These are phyloP conservation scores for Oceanodroma leucorhoa DNA, from an alignment of 2,797 vertebrate species.

Conservation along the genomic window DNA sequence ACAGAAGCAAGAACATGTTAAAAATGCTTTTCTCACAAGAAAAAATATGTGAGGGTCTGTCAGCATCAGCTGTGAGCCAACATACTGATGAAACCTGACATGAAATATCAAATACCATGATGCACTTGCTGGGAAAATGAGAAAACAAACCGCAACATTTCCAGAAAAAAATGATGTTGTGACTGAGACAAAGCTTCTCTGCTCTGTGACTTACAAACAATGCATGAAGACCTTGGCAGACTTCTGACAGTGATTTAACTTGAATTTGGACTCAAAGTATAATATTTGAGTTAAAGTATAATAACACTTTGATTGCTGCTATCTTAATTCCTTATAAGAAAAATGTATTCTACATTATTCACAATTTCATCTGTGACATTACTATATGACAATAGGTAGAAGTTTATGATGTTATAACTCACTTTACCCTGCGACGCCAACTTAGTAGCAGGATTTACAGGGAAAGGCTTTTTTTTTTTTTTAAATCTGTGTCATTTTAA, in stretches of 20 bases:
- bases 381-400: not conserved
- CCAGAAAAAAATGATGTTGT: not conserved
- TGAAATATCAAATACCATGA: not conserved
- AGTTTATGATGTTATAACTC: not conserved
- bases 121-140: not conserved
- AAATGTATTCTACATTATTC: not conserved
- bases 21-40: not conserved
- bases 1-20: not conserved
- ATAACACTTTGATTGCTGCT: not conserved
- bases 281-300: not conserved
- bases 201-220: not conserved
- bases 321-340: not conserved
- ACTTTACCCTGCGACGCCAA: not conserved
- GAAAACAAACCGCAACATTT: not conserved
- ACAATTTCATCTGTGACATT: not conserved
- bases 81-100: not conserved
- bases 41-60: not conserved
- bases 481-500: not conserved
- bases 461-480: not conserved
- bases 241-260: not conserved
- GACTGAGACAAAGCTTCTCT: not conserved
- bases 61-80: not conserved
- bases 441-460: not conserved
- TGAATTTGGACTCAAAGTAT: conserved; percentile 18
- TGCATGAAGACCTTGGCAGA: not conserved